phyloP scores from a whole-genome alignment of 2,888 invertebrate genomes.

The Tiphia femorata region DNA sequence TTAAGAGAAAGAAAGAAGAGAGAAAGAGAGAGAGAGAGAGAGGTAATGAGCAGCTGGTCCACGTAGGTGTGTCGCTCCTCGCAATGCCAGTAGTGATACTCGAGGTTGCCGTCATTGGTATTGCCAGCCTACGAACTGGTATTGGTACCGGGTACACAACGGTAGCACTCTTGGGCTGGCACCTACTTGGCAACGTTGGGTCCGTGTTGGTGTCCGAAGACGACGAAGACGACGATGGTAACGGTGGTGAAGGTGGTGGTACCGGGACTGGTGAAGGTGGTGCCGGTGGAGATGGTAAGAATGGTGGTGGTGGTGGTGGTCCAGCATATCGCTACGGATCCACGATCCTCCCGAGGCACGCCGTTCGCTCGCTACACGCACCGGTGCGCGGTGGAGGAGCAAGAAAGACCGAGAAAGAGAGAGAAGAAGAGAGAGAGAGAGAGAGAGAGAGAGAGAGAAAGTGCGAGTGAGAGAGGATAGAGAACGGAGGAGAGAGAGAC shows the following conservation, averaged over 20 bases:
- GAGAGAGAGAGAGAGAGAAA: neutral
- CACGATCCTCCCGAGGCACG: no score
- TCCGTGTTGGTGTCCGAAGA: conserved; percentile 66
- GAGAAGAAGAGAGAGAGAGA: no score
- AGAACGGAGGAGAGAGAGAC: conserved; percentile 24
- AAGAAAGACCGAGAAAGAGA: neutral
- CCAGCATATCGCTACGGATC: conserved; percentile 43
- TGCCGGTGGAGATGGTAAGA: conserved; percentile 65
- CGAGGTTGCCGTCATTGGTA: neutral
- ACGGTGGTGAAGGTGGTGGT: conserved; percentile 64
- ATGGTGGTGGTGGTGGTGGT: conserved; percentile 64
- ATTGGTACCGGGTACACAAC: no score
- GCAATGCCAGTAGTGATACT: neutral
- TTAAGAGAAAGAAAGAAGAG: conserved; percentile 3
- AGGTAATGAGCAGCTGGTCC: conserved; percentile 30
- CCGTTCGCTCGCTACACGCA: conserved; percentile 55
- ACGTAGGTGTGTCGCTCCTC: conserved; percentile 22
- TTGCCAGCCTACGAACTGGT: neutral
- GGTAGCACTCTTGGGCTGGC: no score
- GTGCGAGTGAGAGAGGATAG: neutral
- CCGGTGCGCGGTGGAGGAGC: conserved; percentile 21
- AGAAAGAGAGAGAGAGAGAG: conserved; percentile 16
- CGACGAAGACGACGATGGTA: conserved; percentile 65
- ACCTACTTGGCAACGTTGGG: no score
- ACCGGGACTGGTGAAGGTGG: conserved; percentile 14